A percentile compares a stretch with the other conserved stretches of the same genome.
Conservation (phyloP, 2,888 invertebrate genomes). For the Cetonia aurata region DNA sequence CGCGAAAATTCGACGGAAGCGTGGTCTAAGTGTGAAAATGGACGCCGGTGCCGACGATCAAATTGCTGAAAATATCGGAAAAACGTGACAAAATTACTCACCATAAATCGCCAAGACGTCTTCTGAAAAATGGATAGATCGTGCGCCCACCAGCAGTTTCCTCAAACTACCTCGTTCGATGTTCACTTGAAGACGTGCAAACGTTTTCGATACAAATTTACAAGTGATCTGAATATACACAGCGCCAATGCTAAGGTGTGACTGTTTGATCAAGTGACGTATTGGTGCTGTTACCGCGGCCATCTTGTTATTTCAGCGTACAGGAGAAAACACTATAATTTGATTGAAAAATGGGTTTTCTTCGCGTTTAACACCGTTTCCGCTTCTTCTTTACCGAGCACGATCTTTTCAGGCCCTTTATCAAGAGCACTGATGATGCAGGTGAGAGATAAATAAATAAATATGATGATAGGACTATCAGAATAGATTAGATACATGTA, state of each 20-base stretch:
- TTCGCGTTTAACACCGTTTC: conserved; percentile 11
- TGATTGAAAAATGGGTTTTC: conserved; percentile 2
- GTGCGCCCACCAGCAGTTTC: neutral
- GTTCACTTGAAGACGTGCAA: conserved; percentile 23
- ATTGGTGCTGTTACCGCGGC: conserved; percentile 15
- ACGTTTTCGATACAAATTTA: conserved; percentile 31
- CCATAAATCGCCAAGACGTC: conserved; percentile 1
- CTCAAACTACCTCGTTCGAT: neutral
- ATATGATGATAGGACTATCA: conserved; percentile 35
- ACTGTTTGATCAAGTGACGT: conserved; percentile 39
- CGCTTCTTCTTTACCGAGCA: conserved; percentile 14
- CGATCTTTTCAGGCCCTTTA: conserved; percentile 11
- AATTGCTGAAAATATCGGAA: conserved; percentile 3
- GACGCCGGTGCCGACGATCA: conserved; percentile 1
- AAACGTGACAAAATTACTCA: conserved; percentile 16
- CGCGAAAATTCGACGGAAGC: conserved; percentile 14
- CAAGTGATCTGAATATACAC: conserved; percentile 24
- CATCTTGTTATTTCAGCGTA: conserved; percentile 12
- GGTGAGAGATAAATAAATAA: conserved; percentile 32
- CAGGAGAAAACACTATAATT: neutral
- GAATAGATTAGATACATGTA: conserved; percentile 36
- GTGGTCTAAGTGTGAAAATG: conserved; percentile 20
- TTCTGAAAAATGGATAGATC: conserved; percentile 7
- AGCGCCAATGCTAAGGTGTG: conserved; percentile 28
- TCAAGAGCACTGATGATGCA: conserved; percentile 20